Evolutionary conservation across 2,113 vertebrate species (phyloP), one percentile per base, ranked within the genome.

Genomic region (Vulpes vulpes): DNA sequence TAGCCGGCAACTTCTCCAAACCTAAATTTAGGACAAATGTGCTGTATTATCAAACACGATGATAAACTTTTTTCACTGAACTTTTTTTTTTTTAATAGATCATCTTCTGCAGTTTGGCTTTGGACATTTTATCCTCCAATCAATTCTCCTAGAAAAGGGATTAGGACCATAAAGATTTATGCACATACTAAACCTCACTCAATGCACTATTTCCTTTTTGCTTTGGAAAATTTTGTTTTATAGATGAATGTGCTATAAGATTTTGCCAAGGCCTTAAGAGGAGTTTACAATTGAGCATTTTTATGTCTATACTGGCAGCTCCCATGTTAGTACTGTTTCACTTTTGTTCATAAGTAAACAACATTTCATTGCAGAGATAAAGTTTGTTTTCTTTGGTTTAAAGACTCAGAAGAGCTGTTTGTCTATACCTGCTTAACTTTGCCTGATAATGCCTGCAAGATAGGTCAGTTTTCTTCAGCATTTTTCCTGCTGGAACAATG

Each of bases 281-380:
- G 3, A 80, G 16, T 59, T 88, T 23, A 32, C 57, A 87, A 23
- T 16, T 64, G 19, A 82, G 38, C 6, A 2, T 60, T 8, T 86
- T 35, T 64, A 14, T 43, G 2, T 67, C n/a, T 25, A 32, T 65
- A 5, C 59, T 16, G 53, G 43, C 22, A 87, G 22, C 2, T 8
- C 20, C 35, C 20, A 32, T 5, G 0, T 30, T 81, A 22, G 32
- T 11, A 27, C 4, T 43, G 16, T 23, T 71, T 69, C 57, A 16
- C 67, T 30, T 87, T 87, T 92, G 90, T 91, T 95, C 94, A 74
- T 67, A 87, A 94, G 83, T 38, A 96, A 97, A 89, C 55, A 93
- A 35, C 23, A 27, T 94, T 83, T 64, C 20, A 25, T 85, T 22
- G 65, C n/a, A 84, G 20, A 90, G 16, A 35, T 80, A 25, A 80